Percentiles rank a stretch among this genome's conserved stretches.
phyloP scores from a whole-genome alignment of 2,888 invertebrate genomes.

The Drosophila flavopinicola region DNA sequence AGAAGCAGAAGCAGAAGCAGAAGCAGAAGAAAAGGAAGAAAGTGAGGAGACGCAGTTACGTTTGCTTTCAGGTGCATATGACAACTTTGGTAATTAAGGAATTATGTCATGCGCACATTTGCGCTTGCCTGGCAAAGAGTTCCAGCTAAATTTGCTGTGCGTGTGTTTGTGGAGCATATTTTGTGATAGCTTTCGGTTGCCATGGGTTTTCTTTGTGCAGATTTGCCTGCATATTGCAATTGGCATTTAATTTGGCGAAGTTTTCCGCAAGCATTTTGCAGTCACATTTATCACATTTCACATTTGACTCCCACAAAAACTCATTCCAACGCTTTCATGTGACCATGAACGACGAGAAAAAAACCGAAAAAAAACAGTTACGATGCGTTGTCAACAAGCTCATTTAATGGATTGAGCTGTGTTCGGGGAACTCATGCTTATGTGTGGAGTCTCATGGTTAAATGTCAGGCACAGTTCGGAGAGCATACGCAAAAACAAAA shows the following conservation, averaged over 20 bases:
- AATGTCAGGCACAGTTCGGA: constrained; percentile 31
- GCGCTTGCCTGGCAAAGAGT: constrained; percentile 24
- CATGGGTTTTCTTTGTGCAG: constrained; percentile 42
- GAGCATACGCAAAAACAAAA: neutral
- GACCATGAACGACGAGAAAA: constrained; percentile 16
- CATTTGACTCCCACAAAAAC: neutral
- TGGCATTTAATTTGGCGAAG: constrained; percentile 52
- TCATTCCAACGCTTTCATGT: neutral
- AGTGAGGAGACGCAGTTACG: constrained; percentile 1
- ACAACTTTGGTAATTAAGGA: constrained; percentile 79
- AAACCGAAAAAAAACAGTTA: neutral
- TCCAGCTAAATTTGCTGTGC: neutral
- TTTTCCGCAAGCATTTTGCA: constrained; percentile 30
- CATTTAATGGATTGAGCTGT: constrained; percentile 14
- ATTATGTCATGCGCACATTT: constrained; percentile 74
- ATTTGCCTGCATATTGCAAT: constrained; percentile 48
- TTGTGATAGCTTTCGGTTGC: constrained; percentile 60
- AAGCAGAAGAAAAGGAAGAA: neutral
- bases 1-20: neutral
- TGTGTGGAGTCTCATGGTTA: constrained; percentile 9
- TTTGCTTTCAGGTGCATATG: constrained; percentile 50
- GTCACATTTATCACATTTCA: constrained; percentile 17
- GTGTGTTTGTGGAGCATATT: constrained; percentile 6
- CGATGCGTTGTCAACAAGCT: constrained; percentile 26
- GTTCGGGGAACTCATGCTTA: neutral